Percentiles rank a stretch among this genome's conserved stretches.
These are phyloP conservation scores for Polymixis flavicincta DNA, from an alignment of 2,888 invertebrate genomes.

Conservation along the genomic window DNA sequence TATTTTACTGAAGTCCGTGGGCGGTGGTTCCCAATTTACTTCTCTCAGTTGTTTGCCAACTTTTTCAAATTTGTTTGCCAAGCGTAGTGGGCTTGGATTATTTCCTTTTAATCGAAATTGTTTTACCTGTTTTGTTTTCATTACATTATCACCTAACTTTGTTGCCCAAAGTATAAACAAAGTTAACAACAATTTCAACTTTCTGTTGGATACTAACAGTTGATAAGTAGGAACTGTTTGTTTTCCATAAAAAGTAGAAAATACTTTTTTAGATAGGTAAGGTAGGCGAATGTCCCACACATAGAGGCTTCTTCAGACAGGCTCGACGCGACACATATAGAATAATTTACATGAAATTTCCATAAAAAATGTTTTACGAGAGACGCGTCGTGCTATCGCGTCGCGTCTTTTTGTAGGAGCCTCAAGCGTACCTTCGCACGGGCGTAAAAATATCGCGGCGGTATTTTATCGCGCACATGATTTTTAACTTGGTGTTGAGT, in stretches of 20 bases:
- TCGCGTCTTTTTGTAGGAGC: too few species aligned
- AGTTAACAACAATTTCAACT: slow-evolving; percentile 15
- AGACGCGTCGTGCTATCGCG: too few species aligned
- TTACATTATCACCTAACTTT: slow-evolving; percentile 25
- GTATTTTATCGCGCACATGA: background rate
- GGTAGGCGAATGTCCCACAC: too few species aligned
- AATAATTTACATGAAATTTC: too few species aligned
- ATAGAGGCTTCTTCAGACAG: too few species aligned
- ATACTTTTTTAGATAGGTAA: background rate
- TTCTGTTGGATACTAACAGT: slow-evolving; percentile 13
- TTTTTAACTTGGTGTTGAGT: too few species aligned
- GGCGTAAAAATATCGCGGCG: background rate
- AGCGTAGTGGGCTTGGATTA: background rate
- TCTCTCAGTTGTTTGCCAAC: background rate
- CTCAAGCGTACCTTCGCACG: background rate
- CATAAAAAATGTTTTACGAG: too few species aligned
- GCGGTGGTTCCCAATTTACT: slow-evolving; percentile 5
- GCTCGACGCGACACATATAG: too few species aligned
- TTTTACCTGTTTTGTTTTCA: slow-evolving; percentile 21
- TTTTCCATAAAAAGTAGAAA: slow-evolving; percentile 3
- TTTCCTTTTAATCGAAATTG: slow-evolving; percentile 16
- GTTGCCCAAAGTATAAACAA: background rate
- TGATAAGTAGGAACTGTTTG: background rate
- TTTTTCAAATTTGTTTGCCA: slow-evolving; percentile 10
- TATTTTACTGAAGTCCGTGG: background rate